A percentile compares a stretch with the other conserved stretches of the same genome.
These are phyloP conservation scores for Perodicticus potto DNA, from an alignment of 2,797 vertebrate genomes.

Conservation along the genomic window DNA sequence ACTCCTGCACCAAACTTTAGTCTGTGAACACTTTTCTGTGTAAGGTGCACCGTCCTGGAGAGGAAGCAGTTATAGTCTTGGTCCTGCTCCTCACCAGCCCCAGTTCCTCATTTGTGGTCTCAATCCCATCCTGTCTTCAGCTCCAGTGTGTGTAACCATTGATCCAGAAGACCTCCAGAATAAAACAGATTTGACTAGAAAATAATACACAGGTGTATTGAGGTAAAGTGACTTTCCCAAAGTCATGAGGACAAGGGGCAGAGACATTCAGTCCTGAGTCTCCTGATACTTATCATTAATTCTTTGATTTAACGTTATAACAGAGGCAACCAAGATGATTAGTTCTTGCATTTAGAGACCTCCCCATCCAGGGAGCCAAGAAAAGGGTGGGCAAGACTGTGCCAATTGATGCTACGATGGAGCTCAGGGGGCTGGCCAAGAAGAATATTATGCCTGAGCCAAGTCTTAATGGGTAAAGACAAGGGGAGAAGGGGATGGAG, in stretches of 20 bases:
- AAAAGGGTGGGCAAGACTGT: not conserved
- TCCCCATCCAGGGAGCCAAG: not conserved
- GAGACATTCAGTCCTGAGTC: not conserved
- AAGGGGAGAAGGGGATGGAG: not conserved
- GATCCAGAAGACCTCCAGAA: not conserved
- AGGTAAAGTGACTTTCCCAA: not conserved
- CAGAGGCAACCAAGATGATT: not conserved
- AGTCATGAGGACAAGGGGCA: not conserved
- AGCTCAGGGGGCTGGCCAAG: not conserved
- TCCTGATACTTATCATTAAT: not conserved
- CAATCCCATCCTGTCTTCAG: not conserved
- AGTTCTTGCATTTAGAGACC: not conserved
- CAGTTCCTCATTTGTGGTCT: not conserved
- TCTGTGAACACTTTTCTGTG: not conserved
- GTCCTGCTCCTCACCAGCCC: not conserved
- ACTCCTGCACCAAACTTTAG: not conserved
- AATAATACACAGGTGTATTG: not conserved
- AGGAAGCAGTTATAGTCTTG: not conserved
- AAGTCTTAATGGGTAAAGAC: not conserved
- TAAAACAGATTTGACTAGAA: not conserved
- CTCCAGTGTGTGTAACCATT: not conserved
- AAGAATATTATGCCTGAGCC: not conserved
- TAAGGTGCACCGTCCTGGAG: too few species aligned
- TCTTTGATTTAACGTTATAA: not conserved
- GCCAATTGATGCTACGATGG: not conserved